A percentile compares a stretch with the other conserved stretches of the same genome.
Conservation (phyloP, 2,113 vertebrate species). For the Anhinga anhinga region DNA sequence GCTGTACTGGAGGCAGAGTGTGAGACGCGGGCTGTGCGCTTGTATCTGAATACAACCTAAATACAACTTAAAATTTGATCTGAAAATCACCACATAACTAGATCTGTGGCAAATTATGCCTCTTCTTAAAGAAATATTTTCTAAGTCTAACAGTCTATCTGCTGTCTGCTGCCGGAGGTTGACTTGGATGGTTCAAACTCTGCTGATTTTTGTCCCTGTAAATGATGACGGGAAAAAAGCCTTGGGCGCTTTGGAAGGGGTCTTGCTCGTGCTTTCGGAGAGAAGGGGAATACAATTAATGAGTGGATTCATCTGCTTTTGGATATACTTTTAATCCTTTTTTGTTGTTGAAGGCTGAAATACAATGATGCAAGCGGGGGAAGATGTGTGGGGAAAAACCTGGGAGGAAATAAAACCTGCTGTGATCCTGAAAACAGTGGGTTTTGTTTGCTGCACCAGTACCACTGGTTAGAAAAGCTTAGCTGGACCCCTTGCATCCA, state of each 20-base stretch:
- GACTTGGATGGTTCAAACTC: neutral
- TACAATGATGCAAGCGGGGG: neutral
- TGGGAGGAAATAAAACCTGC: neutral
- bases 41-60: neutral
- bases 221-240: neutral
- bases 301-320: neutral
- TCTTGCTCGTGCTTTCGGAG: neutral
- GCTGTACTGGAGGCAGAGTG: fast-evolving
- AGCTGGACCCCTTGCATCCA: neutral
- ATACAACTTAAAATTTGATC: neutral
- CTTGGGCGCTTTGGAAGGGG: neutral
- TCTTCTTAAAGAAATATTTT: neutral
- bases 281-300: neutral
- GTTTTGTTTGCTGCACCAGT: neutral
- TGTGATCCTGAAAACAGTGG: neutral
- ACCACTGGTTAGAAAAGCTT: neutral
- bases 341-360: neutral
- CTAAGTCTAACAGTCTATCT: neutral
- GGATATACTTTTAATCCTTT: neutral
- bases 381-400: neutral
- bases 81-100: fast-evolving
- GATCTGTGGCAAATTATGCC: neutral
- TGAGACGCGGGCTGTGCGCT: neutral
- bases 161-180: neutral
- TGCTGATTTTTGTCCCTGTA: neutral